A percentile compares a stretch with the other conserved stretches of the same genome.
Conservation (phyloP, 2,113 vertebrate species). For the Aramus guarauna region DNA sequence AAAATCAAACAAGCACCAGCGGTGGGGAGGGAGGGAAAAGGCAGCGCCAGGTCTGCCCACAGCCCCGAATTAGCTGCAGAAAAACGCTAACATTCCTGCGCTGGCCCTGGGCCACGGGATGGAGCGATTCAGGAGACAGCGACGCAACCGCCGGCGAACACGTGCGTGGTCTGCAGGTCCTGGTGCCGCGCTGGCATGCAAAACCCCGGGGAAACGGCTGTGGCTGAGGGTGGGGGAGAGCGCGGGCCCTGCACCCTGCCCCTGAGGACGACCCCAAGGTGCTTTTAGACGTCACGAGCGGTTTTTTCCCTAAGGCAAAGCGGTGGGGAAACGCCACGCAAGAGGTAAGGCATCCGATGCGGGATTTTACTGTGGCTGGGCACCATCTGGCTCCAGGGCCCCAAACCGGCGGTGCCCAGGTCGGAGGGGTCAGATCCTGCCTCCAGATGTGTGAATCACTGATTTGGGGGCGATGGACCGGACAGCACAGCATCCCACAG, state of each 20-base stretch:
- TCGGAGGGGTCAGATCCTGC: not conserved
- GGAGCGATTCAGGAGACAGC: not conserved
- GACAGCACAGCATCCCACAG: not conserved
- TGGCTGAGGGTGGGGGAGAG: not conserved
- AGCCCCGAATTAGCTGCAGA: not conserved
- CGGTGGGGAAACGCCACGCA: fast-evolving
- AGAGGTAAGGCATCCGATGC: fast-evolving
- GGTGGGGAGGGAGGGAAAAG: not conserved
- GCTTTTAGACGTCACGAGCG: fast-evolving
- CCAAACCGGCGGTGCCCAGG: fast-evolving
- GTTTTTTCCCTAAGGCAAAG: not conserved
- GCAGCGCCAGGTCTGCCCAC: not conserved
- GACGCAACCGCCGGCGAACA: not conserved
- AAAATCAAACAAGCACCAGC: not conserved
- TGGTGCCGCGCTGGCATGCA: fast-evolving
- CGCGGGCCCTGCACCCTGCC: fast-evolving
- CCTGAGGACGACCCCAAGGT: fast-evolving
- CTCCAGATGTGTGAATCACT: fast-evolving
- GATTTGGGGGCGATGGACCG: fast-evolving
- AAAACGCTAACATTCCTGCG: not conserved
- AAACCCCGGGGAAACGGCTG: not conserved
- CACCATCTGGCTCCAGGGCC: not conserved
- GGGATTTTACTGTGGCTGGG: not conserved
- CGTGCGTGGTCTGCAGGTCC: not conserved
- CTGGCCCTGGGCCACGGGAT: not conserved